Evolutionary conservation across 2,888 invertebrate species (phyloP).

Genomic region (Chalcis sispes): DNA sequence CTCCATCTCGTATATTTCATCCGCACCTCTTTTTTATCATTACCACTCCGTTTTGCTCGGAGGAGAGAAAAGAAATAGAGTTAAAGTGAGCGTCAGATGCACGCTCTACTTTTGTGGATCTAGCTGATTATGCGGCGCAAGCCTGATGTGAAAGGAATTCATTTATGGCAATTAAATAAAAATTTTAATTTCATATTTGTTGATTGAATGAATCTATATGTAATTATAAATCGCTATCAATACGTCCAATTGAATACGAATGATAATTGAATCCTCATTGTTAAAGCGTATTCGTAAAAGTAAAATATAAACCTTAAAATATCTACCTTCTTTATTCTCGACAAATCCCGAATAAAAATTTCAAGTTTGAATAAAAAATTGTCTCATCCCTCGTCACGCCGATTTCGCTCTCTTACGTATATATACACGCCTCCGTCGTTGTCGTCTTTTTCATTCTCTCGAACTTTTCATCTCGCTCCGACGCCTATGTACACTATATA

Average conservation of each 20-base stretch:
- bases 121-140: constrained; percentile 10
- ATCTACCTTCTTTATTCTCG: too few relatives aligned
- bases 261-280: too few relatives aligned
- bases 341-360: constrained; percentile 14
- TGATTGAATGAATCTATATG: too few relatives aligned
- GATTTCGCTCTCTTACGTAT: background rate
- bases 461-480: background rate
- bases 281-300: too few relatives aligned
- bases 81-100: constrained; percentile 9
- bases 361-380: constrained; percentile 37
- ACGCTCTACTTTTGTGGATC: background rate
- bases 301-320: too few relatives aligned
- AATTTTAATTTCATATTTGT: too few relatives aligned
- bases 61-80: background rate
- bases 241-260: too few relatives aligned
- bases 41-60: background rate
- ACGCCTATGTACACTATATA: too few relatives aligned
- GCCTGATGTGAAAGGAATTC: constrained; percentile 8
- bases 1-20: constrained; percentile 12
- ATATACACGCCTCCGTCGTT: background rate
- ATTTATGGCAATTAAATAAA: background rate
- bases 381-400: background rate
- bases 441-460: background rate
- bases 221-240: too few relatives aligned
- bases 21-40: background rate